These are phyloP conservation scores for Numenius phaeopus DNA, from an alignment of 2,797 vertebrate species.

Conservation along the genomic window DNA sequence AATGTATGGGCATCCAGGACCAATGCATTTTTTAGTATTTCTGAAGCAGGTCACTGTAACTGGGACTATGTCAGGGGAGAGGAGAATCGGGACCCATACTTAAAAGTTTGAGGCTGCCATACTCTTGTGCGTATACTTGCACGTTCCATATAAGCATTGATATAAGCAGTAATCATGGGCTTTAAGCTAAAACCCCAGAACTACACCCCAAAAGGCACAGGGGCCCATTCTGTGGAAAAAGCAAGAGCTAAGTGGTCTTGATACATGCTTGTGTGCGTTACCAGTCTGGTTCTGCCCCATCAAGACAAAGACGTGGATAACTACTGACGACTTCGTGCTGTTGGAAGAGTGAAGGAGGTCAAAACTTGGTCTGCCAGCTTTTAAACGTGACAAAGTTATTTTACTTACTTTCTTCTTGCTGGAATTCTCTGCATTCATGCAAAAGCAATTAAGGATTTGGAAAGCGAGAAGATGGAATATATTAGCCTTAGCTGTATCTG, in stretches of 20 bases:
- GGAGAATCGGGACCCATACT: background rate
- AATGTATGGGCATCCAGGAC: background rate
- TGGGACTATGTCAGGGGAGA: background rate
- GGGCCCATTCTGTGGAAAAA: background rate
- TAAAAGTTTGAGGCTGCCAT: background rate
- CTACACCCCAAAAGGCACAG: background rate
- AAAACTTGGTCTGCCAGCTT: background rate
- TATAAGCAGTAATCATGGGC: background rate
- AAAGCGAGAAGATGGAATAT: background rate
- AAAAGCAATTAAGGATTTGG: slow-evolving; percentile 34
- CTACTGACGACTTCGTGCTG: background rate
- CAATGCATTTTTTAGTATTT: background rate
- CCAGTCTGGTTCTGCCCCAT: background rate
- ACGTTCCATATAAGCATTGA: background rate
- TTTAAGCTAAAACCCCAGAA: background rate
- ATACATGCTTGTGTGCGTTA: background rate
- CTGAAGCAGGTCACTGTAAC: background rate
- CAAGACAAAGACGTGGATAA: background rate
- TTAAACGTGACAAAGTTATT: background rate
- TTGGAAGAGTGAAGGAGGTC: background rate
- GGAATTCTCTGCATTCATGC: background rate
- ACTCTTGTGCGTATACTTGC: background rate
- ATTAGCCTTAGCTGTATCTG: background rate
- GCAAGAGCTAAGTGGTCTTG: background rate
- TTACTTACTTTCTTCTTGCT: background rate